Percentiles rank a stretch among this genome's conserved stretches.
phyloP scores from a whole-genome alignment of 1,140 invertebrate genomes.

The Temnothorax curvispinosus region DNA sequence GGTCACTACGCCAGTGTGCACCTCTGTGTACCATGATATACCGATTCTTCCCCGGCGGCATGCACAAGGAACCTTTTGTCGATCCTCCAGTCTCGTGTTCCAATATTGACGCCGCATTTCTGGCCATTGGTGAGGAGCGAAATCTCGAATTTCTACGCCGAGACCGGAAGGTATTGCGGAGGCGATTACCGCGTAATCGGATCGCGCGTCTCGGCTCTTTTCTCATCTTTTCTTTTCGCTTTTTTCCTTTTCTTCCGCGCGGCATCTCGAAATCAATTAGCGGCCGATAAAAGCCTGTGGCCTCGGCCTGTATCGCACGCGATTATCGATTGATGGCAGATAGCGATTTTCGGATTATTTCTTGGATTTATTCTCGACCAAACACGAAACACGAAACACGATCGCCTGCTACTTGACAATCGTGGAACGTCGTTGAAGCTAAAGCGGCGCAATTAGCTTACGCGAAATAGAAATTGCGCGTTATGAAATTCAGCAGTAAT shows the following conservation, averaged over 20 bases:
- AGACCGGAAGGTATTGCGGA: conserved; percentile 15
- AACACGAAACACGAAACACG: neutral
- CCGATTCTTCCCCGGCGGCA: conserved; percentile 19
- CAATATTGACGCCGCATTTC: conserved; percentile 51
- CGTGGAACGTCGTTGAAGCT: neutral
- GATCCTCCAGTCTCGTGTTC: conserved; percentile 49
- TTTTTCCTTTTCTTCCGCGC: neutral
- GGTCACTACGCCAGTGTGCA: neutral
- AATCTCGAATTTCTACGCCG: conserved; percentile 23
- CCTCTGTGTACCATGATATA: neutral
- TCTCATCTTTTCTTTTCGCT: neutral
- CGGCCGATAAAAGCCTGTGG: neutral
- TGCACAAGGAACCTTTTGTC: conserved; percentile 37
- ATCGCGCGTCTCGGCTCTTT: neutral
- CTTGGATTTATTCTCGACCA: neutral
- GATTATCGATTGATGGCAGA: neutral
- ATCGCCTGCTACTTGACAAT: neutral
- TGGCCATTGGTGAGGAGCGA: neutral
- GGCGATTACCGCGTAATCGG: conserved; percentile 53
- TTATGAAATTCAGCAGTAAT: conserved; percentile 39
- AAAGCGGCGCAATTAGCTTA: conserved; percentile 18
- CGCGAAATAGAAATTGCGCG: conserved; percentile 20
- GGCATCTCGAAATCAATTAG: conserved; percentile 15
- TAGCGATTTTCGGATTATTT: conserved; percentile 24
- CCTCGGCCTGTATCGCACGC: neutral